phyloP scores from a whole-genome alignment of 2,797 vertebrate species.

The Capromys pilorides region DNA sequence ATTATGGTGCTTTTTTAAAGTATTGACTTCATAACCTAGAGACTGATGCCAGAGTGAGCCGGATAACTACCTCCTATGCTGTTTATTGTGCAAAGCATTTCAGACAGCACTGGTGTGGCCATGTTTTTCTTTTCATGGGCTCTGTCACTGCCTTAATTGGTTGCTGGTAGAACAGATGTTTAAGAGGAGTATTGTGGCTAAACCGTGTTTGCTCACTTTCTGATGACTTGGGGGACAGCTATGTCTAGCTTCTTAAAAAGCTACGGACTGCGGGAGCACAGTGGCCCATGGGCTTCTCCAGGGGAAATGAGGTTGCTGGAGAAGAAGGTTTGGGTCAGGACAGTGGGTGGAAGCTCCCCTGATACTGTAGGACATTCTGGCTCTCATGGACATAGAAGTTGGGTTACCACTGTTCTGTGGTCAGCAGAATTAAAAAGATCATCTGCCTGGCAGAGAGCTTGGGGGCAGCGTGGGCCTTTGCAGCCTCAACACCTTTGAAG shows the following conservation, averaged over 20 bases:
- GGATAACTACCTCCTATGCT: constrained; percentile 43
- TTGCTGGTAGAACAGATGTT: constrained; percentile 66
- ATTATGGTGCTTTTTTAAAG: constrained; percentile 13
- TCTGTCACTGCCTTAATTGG: constrained; percentile 30
- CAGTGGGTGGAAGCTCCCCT: not conserved
- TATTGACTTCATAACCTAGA: not conserved
- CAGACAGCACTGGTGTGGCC: constrained; percentile 6
- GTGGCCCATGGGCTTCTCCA: not conserved
- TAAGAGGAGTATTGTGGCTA: constrained; percentile 63
- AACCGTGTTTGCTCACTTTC: constrained; percentile 61
- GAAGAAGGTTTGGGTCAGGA: not conserved
- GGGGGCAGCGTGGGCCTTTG: not conserved
- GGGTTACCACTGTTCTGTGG: constrained; percentile 43
- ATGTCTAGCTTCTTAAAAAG: not conserved
- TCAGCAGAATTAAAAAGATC: constrained; percentile 48
- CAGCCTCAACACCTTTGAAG: not conserved
- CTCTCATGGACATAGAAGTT: constrained; percentile 33
- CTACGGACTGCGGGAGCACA: constrained; percentile 24
- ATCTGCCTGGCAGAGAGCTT: constrained; percentile 21
- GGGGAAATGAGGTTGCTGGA: not conserved
- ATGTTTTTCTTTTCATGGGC: constrained; percentile 33
- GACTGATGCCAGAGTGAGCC: constrained; percentile 54
- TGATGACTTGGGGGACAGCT: constrained; percentile 56
- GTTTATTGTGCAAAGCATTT: constrained; percentile 36
- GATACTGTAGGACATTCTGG: not conserved